Evolutionary conservation across 2,113 vertebrate species (phyloP), one percentile per base, ranked within the genome.

Genomic region (Sclerurus mexicanus): DNA sequence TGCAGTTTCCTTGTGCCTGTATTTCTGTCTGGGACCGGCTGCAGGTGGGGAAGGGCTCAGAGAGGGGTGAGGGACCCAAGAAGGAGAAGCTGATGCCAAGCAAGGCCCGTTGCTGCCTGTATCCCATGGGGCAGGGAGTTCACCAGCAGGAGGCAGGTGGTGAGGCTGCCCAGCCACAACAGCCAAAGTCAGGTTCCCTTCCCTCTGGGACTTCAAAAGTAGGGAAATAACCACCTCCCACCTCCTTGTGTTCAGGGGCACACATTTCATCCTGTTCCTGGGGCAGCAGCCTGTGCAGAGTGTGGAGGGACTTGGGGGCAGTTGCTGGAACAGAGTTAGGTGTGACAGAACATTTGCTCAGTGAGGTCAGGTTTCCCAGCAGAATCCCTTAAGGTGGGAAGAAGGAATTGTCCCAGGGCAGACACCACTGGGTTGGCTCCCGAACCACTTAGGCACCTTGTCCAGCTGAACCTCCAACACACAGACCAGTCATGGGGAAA

Each of bases 391-490:
- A 2, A 3, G 31, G 64, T 27, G 78, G 35, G 28, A 44, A 62
- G 62, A 21, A 46, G 56, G 22, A 12, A 12, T n/a, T 0, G 1
- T 28, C 71, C 15, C 0, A 1, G n/a, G 31, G 39, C 81, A 0
- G 3, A 6, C 37, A 16, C 37, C 0, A 1, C n/a, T 33, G 67
- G 33, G 3, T 71, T 69, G 63, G 46, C 64, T 49, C 6, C 0
- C 2, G 42, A 67, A 37, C 58, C 2, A 0, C 52, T 73, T 2
- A 18, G 22, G 59, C 66, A 13, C 68, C 84, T 80, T 3, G 7
- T 37, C 24, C 90, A 58, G 53, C 39, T 31, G 35, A 40, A 62
- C 7, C 52, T 84, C 21, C 50, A 3, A 9, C 17, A 24, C 59
- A 14, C n/a, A 64, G 30, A 8, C 28, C 1, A 12, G 27, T 30